A percentile compares a stretch with the other conserved stretches of the same genome.
Evolutionary conservation across 1,140 invertebrate genomes (phyloP).

Genomic region (Phymorhynchus buccinoides): DNA sequence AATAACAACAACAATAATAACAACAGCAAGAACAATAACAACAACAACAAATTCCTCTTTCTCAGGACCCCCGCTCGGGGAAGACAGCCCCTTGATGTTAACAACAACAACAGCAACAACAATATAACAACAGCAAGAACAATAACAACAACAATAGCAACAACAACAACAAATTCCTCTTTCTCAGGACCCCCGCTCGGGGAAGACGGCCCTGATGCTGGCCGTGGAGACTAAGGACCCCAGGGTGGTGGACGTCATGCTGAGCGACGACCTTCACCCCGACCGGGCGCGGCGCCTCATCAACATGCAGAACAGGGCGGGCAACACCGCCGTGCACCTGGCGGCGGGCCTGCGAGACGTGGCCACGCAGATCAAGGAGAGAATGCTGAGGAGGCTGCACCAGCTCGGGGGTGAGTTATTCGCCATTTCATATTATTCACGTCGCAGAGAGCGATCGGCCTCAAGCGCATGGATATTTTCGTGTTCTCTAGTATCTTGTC

Average conservation of each 20-base stretch:
- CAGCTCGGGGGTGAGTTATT: conserved; percentile 25
- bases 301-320: conserved; percentile 23
- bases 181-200: conserved; percentile 3
- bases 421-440: too few species aligned
- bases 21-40: too few species aligned
- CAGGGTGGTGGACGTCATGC: conserved; percentile 10
- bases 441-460: too few species aligned
- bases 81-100: not conserved
- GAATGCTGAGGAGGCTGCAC: conserved; percentile 15
- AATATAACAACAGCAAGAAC: not conserved
- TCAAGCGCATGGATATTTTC: too few species aligned
- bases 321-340: conserved; percentile 33
- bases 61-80: too few species aligned
- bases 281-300: conserved; percentile 19
- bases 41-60: too few species aligned
- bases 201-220: conserved; percentile 28
- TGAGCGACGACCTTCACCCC: not conserved
- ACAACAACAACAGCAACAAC: not conserved
- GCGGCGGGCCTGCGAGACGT: conserved; percentile 17
- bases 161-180: not conserved
- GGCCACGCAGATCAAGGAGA: not conserved
- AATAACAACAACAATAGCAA: not conserved
- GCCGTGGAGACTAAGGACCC: conserved; percentile 30
- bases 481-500: too few species aligned
- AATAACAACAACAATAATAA: too few species aligned